These are phyloP conservation scores for Altica lythri DNA, from an alignment of 2,888 invertebrate species.

Conservation along the genomic window DNA sequence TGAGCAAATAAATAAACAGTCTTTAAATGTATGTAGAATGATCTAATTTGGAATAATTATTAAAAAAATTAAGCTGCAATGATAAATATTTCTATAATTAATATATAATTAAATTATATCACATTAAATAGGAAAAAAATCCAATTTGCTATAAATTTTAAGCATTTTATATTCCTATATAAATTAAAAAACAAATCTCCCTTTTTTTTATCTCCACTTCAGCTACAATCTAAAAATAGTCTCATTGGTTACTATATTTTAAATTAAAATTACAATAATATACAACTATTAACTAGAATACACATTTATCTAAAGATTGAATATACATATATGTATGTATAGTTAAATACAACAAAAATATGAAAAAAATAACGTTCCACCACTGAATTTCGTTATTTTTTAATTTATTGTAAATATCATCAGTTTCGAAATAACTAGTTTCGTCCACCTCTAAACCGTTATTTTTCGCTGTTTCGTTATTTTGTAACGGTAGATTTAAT, in stretches of 20 bases:
- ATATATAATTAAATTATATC: slow-evolving; percentile 22
- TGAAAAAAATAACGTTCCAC: no score
- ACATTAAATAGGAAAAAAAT: slow-evolving; percentile 8
- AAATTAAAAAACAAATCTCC: not conserved
- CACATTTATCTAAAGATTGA: not conserved
- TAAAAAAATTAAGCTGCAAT: not conserved
- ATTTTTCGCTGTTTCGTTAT: not conserved
- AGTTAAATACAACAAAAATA: not conserved
- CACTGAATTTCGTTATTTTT: no score
- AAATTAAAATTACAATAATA: not conserved
- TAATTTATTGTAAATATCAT: not conserved
- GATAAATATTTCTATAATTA: not conserved
- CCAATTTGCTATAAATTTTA: not conserved
- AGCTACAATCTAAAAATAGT: not conserved
- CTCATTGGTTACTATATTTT: not conserved
- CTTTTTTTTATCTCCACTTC: not conserved
- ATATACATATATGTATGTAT: not conserved
- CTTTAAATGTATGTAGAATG: no score
- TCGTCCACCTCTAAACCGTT: not conserved
- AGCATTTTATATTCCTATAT: not conserved
- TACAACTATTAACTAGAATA: slow-evolving; percentile 5
- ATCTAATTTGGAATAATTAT: not conserved
- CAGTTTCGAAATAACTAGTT: not conserved
- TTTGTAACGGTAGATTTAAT: no score
- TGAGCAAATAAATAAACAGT: not conserved